These are phyloP conservation scores for Proales similis DNA, from an alignment of 1,140 invertebrate genomes.

Conservation along the genomic window DNA sequence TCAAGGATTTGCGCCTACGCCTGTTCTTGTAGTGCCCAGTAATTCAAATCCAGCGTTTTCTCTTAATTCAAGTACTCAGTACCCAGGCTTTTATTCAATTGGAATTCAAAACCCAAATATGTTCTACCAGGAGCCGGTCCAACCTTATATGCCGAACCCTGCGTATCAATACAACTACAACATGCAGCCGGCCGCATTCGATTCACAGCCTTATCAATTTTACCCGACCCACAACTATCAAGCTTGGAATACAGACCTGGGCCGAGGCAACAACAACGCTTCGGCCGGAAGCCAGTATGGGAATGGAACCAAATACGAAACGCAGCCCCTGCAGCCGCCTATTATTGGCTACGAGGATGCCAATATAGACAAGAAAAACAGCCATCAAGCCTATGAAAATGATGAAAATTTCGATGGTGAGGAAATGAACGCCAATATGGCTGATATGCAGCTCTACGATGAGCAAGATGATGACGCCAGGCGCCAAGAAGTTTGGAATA, in stretches of 20 bases:
- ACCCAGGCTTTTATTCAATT: too few relatives aligned
- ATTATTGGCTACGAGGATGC: neutral
- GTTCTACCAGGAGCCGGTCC: conserved; percentile 33
- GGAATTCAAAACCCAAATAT: conserved; percentile 2
- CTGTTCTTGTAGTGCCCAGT: too few relatives aligned
- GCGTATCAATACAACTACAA: neutral
- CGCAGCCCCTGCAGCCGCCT: conserved; percentile 21
- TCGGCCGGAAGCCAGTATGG: conserved; percentile 2
- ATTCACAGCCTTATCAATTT: conserved; percentile 4
- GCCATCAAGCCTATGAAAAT: conserved; percentile 14
- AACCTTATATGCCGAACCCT: conserved; percentile 16
- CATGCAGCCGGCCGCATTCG: neutral
- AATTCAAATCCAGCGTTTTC: too few relatives aligned
- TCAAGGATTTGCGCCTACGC: too few relatives aligned
- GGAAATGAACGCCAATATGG: conserved; percentile 4
- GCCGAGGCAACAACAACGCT: neutral
- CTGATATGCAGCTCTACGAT: neutral
- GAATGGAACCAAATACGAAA: conserved; percentile 20
- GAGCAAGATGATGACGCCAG: conserved; percentile 12
- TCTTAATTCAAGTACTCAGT: too few relatives aligned
- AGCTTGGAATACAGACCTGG: too few relatives aligned
- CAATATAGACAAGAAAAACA: conserved; percentile 2
- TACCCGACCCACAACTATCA: conserved; percentile 25
- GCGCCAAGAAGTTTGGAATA: conserved; percentile 24
- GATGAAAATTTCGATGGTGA: conserved; percentile 5